A percentile compares a stretch with the other conserved stretches of the same genome.
Evolutionary conservation across 2,113 vertebrate genomes (phyloP).

Genomic region (Grammomys dolichurus): DNA sequence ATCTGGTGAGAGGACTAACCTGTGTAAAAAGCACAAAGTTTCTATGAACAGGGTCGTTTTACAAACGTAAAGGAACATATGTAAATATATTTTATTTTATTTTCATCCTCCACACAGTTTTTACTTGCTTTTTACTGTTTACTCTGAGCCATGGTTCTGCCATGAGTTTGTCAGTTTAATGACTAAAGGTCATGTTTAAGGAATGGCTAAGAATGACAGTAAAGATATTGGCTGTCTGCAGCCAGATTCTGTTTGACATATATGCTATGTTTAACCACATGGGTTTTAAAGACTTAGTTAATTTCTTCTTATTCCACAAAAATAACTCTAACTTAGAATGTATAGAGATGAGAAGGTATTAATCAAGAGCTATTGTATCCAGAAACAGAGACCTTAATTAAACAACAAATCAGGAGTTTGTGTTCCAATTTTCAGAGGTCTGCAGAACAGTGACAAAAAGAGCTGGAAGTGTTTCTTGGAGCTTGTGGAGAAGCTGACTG

Average conservation of each 20-base stretch:
- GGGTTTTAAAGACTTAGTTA: not conserved
- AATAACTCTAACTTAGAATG: not conserved
- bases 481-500: not conserved
- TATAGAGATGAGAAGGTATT: not conserved
- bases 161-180: not conserved
- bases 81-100: conserved; percentile 29
- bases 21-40: not conserved
- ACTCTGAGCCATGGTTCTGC: not conserved
- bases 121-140: not conserved
- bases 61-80: not conserved
- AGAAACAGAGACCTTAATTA: not conserved
- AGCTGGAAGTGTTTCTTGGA: not conserved
- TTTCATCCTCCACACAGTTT: not conserved
- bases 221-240: not conserved
- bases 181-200: not conserved
- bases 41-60: not conserved
- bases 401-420: not conserved
- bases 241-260: not conserved
- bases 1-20: not conserved
- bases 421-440: not conserved
- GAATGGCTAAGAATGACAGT: not conserved
- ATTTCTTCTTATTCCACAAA: not conserved
- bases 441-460: not conserved
- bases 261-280: not conserved
- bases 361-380: not conserved